Percentiles rank a stretch among this genome's conserved stretches.
Evolutionary conservation across 1,140 invertebrate genomes (phyloP).

Genomic region (Drosophila tsacasi): DNA sequence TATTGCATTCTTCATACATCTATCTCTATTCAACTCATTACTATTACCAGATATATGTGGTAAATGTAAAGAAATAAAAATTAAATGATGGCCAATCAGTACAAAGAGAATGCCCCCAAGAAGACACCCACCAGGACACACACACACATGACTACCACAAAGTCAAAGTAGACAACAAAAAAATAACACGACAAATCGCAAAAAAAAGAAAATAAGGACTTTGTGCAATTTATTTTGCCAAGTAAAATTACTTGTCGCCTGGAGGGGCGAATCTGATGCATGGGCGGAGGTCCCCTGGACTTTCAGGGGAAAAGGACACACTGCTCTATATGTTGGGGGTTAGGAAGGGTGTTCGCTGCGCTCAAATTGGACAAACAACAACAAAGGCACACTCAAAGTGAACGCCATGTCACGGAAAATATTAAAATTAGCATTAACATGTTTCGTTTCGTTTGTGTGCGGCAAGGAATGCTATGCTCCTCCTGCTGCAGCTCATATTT

Average conservation of each 20-base stretch:
- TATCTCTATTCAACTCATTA: neutral
- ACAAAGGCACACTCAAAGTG: constrained; percentile 70
- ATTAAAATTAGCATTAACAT: constrained; percentile 83
- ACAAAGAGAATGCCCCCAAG: constrained; percentile 33
- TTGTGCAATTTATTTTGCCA: constrained; percentile 83
- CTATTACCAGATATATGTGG: neutral
- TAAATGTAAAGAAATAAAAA: constrained; percentile 59
- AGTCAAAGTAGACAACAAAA: constrained; percentile 50
- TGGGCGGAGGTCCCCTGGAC: constrained; percentile 23
- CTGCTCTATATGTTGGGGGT: neutral
- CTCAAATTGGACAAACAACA: constrained; percentile 66
- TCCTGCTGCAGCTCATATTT: constrained; percentile 36
- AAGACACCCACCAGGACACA: constrained; percentile 10
- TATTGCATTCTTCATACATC: neutral
- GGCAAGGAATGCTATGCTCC: constrained; percentile 13
- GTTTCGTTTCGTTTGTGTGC: constrained; percentile 41
- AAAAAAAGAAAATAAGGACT: constrained; percentile 49
- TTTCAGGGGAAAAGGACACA: constrained; percentile 12
- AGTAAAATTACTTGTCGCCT: constrained; percentile 83
- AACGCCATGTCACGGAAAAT: constrained; percentile 83
- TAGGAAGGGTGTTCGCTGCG: neutral
- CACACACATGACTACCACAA: constrained; percentile 37
- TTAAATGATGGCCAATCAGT: constrained; percentile 68
- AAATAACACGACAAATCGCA: constrained; percentile 28
- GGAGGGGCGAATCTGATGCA: constrained; percentile 53